Conservation (phyloP, 1,140 invertebrate species). For the Melipona quadrifasciata region DNA sequence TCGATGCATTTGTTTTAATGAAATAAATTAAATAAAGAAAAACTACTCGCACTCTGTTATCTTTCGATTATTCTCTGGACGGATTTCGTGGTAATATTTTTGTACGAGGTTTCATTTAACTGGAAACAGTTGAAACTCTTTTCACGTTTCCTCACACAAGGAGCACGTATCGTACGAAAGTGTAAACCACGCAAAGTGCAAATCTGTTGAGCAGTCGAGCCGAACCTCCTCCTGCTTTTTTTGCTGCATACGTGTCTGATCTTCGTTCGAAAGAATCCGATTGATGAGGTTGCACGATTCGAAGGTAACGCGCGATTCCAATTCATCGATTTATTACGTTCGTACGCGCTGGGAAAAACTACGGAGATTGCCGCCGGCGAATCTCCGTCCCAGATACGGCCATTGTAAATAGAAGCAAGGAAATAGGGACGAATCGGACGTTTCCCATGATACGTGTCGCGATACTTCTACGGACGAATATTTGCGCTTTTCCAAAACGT, state of each 20-base stretch:
- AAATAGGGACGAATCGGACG: too few species aligned
- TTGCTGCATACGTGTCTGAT: background rate
- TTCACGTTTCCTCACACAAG: too few species aligned
- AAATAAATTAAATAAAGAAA: too few species aligned
- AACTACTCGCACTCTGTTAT: too few species aligned
- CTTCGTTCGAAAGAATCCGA: background rate
- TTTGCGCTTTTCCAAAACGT: background rate
- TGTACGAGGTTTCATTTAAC: too few species aligned
- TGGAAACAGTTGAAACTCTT: too few species aligned
- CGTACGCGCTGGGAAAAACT: constrained; percentile 49
- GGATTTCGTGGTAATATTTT: too few species aligned
- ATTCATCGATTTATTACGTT: constrained; percentile 48
- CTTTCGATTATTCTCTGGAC: too few species aligned
- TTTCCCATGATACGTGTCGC: background rate
- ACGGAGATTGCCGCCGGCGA: constrained; percentile 17
- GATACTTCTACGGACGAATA: background rate
- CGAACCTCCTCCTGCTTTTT: background rate
- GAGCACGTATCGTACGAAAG: background rate
- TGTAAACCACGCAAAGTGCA: constrained; percentile 46
- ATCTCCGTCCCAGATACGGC: constrained; percentile 5
- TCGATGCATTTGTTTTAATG: too few species aligned
- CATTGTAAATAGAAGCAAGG: constrained; percentile 15
- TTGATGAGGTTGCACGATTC: background rate
- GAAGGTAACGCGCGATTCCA: background rate
- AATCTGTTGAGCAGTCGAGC: constrained; percentile 48